Evolutionary conservation across 2,888 invertebrate species (phyloP).

Genomic region (Anthophora plumipes): DNA sequence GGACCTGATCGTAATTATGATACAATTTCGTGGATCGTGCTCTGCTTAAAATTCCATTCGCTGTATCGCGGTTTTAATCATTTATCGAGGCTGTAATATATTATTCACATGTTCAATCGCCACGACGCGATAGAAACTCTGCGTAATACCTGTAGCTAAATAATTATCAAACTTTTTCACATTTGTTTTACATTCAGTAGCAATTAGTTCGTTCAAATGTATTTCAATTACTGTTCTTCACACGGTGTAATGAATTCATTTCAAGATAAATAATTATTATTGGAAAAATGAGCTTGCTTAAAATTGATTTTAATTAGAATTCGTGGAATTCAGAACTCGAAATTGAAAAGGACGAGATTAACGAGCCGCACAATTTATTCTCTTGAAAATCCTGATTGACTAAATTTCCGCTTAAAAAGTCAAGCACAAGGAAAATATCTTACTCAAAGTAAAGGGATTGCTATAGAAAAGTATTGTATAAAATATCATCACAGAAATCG

Average conservation of each 20-base stretch:
- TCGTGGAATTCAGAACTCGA: neutral
- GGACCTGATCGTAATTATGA: conserved; percentile 9
- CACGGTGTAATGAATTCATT: too few species aligned
- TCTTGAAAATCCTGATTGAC: neutral
- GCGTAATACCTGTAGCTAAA: neutral
- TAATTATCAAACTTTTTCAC: neutral
- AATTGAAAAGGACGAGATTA: neutral
- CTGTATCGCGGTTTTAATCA: conserved; percentile 11
- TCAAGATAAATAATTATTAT: too few species aligned
- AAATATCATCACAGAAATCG: too few species aligned
- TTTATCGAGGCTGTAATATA: neutral
- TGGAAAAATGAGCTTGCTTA: neutral
- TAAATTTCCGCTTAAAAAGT: too few species aligned
- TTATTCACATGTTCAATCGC: neutral
- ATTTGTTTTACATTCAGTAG: too few species aligned
- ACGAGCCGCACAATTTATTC: neutral
- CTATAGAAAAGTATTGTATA: too few species aligned
- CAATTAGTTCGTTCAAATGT: too few species aligned
- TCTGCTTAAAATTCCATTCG: conserved; percentile 25
- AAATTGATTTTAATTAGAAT: neutral
- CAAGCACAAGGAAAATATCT: too few species aligned
- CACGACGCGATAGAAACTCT: neutral
- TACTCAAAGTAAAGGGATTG: too few species aligned
- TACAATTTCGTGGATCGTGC: neutral
- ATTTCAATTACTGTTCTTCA: too few species aligned